A percentile compares a stretch with the other conserved stretches of the same genome.
phyloP scores from a whole-genome alignment of 2,113 vertebrate species.

The Elanoides forficatus region DNA sequence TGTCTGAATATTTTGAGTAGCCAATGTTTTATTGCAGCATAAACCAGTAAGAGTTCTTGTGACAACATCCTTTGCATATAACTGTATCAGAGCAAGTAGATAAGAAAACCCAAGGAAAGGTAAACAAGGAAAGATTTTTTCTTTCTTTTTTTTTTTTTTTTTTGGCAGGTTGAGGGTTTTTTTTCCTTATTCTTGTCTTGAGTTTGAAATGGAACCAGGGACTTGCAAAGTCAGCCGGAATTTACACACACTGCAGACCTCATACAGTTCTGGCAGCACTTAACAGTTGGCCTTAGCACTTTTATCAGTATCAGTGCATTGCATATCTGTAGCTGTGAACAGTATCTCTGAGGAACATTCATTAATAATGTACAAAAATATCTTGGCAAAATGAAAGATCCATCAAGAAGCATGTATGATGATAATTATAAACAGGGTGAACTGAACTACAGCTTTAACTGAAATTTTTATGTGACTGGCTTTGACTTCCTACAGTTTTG shows the following conservation, averaged over 20 bases:
- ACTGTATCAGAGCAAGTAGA: background rate
- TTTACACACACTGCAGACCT: background rate
- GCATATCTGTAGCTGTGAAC: background rate
- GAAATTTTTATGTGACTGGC: background rate
- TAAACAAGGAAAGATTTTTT: background rate
- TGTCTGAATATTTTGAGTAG: background rate
- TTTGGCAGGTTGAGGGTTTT: accelerated
- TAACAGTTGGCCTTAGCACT: background rate
- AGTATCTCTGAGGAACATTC: background rate
- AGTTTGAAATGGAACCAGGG: background rate
- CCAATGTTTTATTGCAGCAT: background rate
- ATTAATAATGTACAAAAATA: background rate
- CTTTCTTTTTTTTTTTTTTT: accelerated
- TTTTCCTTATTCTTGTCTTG: background rate
- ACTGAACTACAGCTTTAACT: background rate
- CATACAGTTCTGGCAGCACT: background rate
- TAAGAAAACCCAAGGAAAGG: background rate
- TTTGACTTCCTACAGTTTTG: background rate
- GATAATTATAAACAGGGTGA: background rate
- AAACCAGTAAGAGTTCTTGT: background rate
- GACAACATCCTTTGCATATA: background rate
- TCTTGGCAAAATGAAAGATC: background rate
- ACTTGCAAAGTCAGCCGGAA: background rate
- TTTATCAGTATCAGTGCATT: background rate
- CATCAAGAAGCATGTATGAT: background rate